A percentile compares a stretch with the other conserved stretches of the same genome.
phyloP scores from a whole-genome alignment of 2,113 vertebrate genomes.

The Rhinopomastus cyanomelas region DNA sequence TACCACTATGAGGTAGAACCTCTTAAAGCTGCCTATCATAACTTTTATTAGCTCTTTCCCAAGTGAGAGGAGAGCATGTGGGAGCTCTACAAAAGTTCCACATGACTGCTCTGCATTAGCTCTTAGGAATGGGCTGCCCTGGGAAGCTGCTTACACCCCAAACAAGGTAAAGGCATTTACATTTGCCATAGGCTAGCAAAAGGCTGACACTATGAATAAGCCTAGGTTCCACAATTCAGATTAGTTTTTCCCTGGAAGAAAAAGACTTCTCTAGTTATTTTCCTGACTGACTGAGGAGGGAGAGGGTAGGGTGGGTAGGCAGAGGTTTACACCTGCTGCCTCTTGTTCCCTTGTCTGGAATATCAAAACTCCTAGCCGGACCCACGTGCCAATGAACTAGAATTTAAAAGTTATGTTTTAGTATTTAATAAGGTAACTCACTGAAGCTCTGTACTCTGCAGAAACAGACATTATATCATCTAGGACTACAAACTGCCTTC shows the following conservation, averaged over 20 bases:
- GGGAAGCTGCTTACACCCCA: not conserved
- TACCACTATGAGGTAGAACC: not conserved
- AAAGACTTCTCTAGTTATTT: not conserved
- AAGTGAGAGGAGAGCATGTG: not conserved
- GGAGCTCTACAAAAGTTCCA: not conserved
- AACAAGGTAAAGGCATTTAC: not conserved
- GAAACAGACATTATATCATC: fast-evolving
- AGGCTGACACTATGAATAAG: not conserved
- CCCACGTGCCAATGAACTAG: not conserved
- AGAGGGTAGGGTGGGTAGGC: no score
- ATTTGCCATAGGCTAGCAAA: not conserved
- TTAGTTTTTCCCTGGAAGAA: not conserved
- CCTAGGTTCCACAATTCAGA: not conserved
- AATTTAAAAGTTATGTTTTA: not conserved
- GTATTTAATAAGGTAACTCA: not conserved
- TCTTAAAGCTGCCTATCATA: not conserved
- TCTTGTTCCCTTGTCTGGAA: not conserved
- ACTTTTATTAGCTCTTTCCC: not conserved
- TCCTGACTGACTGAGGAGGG: not conserved
- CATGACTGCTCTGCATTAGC: not conserved
- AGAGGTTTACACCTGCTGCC: not conserved
- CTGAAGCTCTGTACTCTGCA: not conserved
- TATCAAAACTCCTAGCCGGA: not conserved
- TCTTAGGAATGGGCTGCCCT: not conserved
- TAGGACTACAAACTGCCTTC: not conserved